Evolutionary conservation across 2,888 invertebrate genomes (phyloP).

Genomic region (Drosophila cyrtoloma): DNA sequence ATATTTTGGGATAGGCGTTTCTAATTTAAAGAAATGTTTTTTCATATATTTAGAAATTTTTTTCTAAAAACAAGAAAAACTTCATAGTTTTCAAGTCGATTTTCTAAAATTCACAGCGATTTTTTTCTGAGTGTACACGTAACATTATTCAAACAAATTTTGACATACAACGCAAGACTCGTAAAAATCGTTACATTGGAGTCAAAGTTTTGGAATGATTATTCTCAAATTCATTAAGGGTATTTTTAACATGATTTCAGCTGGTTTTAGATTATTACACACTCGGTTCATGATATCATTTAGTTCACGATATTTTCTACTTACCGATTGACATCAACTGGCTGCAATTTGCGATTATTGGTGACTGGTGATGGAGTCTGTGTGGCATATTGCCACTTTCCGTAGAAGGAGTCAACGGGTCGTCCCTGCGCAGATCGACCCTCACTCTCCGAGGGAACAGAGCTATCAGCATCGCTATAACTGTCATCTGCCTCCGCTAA

Average conservation of each 20-base stretch:
- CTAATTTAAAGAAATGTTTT: too few species aligned
- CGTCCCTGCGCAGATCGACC: constrained; percentile 53
- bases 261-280: not conserved
- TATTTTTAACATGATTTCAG: not conserved
- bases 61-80: too few species aligned
- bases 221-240: not conserved
- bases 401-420: constrained; percentile 60
- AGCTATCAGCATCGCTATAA: constrained; percentile 3
- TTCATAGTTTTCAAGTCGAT: too few species aligned
- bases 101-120: too few species aligned
- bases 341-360: constrained; percentile 57
- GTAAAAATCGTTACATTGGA: not conserved
- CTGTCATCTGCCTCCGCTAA: constrained; percentile 15
- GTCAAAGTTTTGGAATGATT: not conserved
- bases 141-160: not conserved
- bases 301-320: not conserved
- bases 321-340: constrained; percentile 52
- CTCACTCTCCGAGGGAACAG: constrained; percentile 24
- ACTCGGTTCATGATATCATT: not conserved
- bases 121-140: too few species aligned
- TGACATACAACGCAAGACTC: too few species aligned
- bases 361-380: constrained; percentile 34
- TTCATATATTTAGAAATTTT: too few species aligned
- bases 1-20: too few species aligned
- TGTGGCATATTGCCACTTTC: constrained; percentile 47